These are phyloP conservation scores for Scaptomyza parva DNA, from an alignment of 2,888 invertebrate species.

Conservation along the genomic window DNA sequence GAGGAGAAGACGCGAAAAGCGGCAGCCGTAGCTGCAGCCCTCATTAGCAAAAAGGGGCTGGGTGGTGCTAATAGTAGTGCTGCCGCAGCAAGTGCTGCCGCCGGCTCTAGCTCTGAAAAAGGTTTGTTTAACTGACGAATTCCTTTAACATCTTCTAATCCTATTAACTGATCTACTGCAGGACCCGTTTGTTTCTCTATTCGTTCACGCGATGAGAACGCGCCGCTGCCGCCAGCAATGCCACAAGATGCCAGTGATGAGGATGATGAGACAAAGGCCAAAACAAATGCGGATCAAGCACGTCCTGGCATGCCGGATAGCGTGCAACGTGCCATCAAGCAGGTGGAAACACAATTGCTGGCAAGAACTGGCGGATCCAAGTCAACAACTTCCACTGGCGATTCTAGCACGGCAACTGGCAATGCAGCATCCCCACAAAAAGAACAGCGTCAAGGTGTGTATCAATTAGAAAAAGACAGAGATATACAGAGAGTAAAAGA, in stretches of 20 bases:
- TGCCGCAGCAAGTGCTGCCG: constrained; percentile 3
- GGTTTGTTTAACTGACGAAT: constrained; percentile 33
- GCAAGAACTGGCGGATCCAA: constrained; percentile 66
- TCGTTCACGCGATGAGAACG: constrained; percentile 90
- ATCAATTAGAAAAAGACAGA: constrained; percentile 8
- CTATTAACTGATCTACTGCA: constrained; percentile 62
- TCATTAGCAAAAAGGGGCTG: constrained; percentile 77
- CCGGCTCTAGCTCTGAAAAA: constrained; percentile 26
- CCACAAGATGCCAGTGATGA: constrained; percentile 92
- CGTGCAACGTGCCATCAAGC: constrained; percentile 83
- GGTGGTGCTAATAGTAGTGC: constrained; percentile 33
- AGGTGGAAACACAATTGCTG: constrained; percentile 83
- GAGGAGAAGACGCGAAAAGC: constrained; percentile 82
- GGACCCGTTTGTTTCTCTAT: constrained; percentile 94
- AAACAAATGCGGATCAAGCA: constrained; percentile 30
- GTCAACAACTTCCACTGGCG: constrained; percentile 25
- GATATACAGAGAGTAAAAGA: background rate
- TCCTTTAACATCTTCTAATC: background rate
- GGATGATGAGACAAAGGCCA: constrained; percentile 79
- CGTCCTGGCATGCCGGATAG: constrained; percentile 79
- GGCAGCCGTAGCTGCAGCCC: constrained; percentile 80
- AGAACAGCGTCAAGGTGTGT: constrained; percentile 67
- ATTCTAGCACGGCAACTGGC: constrained; percentile 8
- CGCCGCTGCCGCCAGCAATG: constrained; percentile 90
- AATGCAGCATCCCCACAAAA: constrained; percentile 34